Evolutionary conservation across 2,113 vertebrate species (phyloP).

Genomic region (Carassius carassius): DNA sequence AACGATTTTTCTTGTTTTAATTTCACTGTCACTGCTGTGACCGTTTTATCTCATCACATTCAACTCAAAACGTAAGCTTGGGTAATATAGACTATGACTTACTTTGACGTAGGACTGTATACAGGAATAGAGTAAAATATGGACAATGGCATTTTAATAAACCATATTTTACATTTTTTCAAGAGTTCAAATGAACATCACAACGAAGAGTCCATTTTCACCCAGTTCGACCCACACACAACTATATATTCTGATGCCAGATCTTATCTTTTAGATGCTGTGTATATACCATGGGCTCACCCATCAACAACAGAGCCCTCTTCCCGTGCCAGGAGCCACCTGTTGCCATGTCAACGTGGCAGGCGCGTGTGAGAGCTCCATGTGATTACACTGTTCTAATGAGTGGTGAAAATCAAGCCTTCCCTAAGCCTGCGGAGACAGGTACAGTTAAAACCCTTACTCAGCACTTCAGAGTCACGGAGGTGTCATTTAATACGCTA

Average conservation of each 20-base stretch:
- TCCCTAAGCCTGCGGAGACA: constrained; percentile 76
- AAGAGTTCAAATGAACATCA: not conserved
- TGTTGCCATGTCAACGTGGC: constrained; percentile 98
- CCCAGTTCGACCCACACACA: not conserved
- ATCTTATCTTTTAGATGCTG: constrained; percentile 79
- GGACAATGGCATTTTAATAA: not conserved
- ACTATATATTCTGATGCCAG: not conserved
- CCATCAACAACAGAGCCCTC: constrained; percentile 97
- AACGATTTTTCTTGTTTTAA: not conserved
- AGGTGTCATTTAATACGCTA: not conserved
- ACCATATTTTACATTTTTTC: not conserved
- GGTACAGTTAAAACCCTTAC: constrained; percentile 66
- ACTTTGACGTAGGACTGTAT: not conserved
- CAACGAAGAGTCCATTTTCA: not conserved
- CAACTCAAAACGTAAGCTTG: not conserved
- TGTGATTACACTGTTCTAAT: constrained; percentile 86
- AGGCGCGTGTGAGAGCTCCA: constrained; percentile 84
- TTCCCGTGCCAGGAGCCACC: constrained; percentile 98
- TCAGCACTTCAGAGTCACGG: not conserved
- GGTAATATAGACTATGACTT: not conserved
- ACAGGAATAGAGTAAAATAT: not conserved
- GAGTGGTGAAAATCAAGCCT: constrained; percentile 90
- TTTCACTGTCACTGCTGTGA: not conserved
- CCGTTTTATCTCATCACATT: not conserved
- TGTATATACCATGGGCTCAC: constrained; percentile 94